Evolutionary conservation across 2,888 invertebrate genomes (phyloP).

Genomic region (Eugnorisma glareosa): DNA sequence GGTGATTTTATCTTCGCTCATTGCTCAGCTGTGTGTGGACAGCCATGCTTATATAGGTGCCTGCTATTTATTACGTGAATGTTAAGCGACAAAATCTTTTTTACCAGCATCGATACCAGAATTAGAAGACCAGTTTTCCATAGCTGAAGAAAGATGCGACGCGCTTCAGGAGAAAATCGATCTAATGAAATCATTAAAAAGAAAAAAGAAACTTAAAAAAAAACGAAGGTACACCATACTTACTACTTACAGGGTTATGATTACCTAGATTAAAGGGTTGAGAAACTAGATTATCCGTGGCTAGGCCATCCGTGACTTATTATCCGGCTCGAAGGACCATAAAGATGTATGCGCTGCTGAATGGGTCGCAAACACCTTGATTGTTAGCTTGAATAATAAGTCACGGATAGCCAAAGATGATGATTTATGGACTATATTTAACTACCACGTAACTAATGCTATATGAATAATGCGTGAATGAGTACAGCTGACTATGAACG

Average conservation of each 20-base stretch:
- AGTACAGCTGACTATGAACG: no score
- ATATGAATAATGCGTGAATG: no score
- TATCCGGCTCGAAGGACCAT: no score
- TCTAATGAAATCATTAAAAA: constrained; percentile 82
- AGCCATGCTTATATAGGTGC: background rate
- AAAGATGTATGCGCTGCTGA: no score
- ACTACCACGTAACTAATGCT: no score
- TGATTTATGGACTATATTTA: no score
- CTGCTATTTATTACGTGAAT: background rate
- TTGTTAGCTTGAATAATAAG: no score
- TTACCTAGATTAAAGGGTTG: background rate
- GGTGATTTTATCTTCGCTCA: background rate
- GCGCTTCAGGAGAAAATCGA: constrained; percentile 86
- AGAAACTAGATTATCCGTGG: background rate
- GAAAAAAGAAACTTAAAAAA: constrained; percentile 84
- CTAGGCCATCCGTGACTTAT: no score
- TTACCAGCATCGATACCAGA: constrained; percentile 83
- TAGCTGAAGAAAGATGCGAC: constrained; percentile 84
- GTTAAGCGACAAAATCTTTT: background rate
- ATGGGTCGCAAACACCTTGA: no score
- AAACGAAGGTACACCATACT: constrained; percentile 83
- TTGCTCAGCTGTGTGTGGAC: background rate
- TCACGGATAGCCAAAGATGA: no score
- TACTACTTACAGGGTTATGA: background rate
- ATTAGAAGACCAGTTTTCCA: constrained; percentile 82